These are phyloP conservation scores for Phymastichus coffea DNA, from an alignment of 1,140 invertebrate genomes.

Conservation along the genomic window DNA sequence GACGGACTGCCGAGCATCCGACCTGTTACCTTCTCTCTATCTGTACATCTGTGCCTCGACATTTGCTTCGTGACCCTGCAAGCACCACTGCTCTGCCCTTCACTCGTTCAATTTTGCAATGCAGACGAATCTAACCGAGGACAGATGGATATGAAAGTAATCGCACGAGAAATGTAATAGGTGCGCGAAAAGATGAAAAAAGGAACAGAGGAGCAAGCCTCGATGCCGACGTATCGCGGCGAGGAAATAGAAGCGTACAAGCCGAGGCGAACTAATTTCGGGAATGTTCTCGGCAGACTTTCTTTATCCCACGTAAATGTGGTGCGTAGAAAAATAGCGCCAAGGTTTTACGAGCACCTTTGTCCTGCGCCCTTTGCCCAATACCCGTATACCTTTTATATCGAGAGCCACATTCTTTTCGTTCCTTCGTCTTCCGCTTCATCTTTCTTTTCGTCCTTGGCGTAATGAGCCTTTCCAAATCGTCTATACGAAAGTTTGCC, in stretches of 20 bases:
- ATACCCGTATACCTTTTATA: too few relatives aligned
- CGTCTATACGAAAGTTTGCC: too few relatives aligned
- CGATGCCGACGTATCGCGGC: too few relatives aligned
- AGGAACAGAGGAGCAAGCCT: neutral
- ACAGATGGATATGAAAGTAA: neutral
- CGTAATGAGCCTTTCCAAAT: too few relatives aligned
- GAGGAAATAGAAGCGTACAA: neutral
- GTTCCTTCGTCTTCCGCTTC: neutral
- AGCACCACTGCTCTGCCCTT: slow-evolving; percentile 27
- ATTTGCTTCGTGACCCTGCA: neutral
- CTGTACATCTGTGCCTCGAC: slow-evolving; percentile 8
- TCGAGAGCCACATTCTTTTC: too few relatives aligned
- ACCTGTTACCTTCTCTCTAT: slow-evolving; percentile 46
- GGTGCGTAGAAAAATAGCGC: neutral
- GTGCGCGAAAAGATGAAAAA: neutral
- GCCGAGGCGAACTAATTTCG: slow-evolving; percentile 11
- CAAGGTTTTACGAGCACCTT: slow-evolving; percentile 7
- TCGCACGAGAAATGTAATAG: neutral
- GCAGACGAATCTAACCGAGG: neutral
- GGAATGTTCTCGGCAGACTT: slow-evolving; percentile 10
- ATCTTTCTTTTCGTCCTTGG: neutral
- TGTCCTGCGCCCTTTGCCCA: neutral
- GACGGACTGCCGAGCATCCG: slow-evolving; percentile 57
- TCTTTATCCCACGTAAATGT: neutral
- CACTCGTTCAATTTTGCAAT: slow-evolving; percentile 12